phyloP scores from a whole-genome alignment of 2,888 invertebrate species.

The Neria commutata region DNA sequence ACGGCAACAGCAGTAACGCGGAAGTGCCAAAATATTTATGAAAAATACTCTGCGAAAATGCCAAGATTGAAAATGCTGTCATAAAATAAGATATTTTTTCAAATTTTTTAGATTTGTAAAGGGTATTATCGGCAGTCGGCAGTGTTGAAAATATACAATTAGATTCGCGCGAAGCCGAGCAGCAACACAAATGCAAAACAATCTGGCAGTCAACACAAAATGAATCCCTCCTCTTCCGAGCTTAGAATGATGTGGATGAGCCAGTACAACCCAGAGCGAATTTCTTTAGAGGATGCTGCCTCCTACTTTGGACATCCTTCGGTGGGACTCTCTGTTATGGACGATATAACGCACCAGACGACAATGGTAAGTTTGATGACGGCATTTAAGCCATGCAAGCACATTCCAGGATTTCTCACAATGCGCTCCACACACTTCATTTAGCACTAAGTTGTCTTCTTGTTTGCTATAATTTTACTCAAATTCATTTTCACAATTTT shows the following conservation, averaged over 20 bases:
- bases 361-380: constrained; percentile 65
- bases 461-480: constrained; percentile 25
- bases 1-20: too few species aligned
- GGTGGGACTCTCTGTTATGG: constrained; percentile 65
- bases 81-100: too few species aligned
- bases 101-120: too few species aligned
- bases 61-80: too few species aligned
- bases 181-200: constrained; percentile 5
- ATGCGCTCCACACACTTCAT: background rate
- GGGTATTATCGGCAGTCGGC: background rate
- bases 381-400: too few species aligned
- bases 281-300: constrained; percentile 59
- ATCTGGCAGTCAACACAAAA: constrained; percentile 19
- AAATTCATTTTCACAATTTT: constrained; percentile 21
- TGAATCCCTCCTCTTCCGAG: constrained; percentile 55
- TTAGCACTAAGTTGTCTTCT: background rate
- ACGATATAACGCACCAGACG: constrained; percentile 64
- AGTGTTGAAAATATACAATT: background rate
- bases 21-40: too few species aligned
- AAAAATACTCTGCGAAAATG: too few species aligned
- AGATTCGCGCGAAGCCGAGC: background rate
- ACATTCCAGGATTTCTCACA: too few species aligned
- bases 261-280: constrained; percentile 60
- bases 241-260: constrained; percentile 69
- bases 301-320: constrained; percentile 63